A percentile compares a stretch with the other conserved stretches of the same genome.
Conservation (phyloP, 2,888 invertebrate species). For the Ptychoptera albimana region DNA sequence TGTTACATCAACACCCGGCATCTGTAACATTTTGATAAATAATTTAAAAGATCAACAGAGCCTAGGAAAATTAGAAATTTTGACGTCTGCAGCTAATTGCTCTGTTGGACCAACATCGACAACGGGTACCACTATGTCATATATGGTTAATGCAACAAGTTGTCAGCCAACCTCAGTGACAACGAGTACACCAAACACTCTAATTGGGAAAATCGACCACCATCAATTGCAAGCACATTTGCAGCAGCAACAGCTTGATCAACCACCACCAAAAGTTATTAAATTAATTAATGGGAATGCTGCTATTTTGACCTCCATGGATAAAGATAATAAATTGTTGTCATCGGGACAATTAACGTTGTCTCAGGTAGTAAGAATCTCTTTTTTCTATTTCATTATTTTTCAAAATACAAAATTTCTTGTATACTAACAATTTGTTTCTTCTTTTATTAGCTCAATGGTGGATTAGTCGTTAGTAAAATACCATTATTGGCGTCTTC, state of each 20-base stretch:
- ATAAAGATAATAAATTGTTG: slow-evolving; percentile 15
- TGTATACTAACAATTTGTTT: too few species aligned
- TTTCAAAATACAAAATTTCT: not conserved
- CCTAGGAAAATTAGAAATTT: too few species aligned
- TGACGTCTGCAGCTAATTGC: too few species aligned
- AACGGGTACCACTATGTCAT: too few species aligned
- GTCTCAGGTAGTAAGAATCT: slow-evolving; percentile 13
- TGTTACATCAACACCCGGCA: not conserved
- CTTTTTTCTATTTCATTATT: too few species aligned
- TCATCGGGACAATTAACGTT: slow-evolving; percentile 13
- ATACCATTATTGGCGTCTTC: slow-evolving; percentile 13
- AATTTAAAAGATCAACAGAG: too few species aligned
- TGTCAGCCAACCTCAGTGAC: not conserved
- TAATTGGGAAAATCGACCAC: too few species aligned
- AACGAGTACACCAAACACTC: too few species aligned
- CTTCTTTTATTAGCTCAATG: slow-evolving; percentile 31
- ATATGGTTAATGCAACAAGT: too few species aligned
- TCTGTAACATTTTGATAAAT: not conserved
- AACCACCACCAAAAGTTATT: slow-evolving; percentile 21
- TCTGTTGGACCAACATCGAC: too few species aligned
- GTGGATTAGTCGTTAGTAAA: slow-evolving; percentile 35
- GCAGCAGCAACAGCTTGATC: slow-evolving; percentile 8
- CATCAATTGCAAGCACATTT: too few species aligned
- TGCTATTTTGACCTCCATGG: slow-evolving; percentile 13
- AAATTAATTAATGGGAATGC: slow-evolving; percentile 18